phyloP scores from a whole-genome alignment of 2,888 invertebrate species.

The Meteorus cinctellus region DNA sequence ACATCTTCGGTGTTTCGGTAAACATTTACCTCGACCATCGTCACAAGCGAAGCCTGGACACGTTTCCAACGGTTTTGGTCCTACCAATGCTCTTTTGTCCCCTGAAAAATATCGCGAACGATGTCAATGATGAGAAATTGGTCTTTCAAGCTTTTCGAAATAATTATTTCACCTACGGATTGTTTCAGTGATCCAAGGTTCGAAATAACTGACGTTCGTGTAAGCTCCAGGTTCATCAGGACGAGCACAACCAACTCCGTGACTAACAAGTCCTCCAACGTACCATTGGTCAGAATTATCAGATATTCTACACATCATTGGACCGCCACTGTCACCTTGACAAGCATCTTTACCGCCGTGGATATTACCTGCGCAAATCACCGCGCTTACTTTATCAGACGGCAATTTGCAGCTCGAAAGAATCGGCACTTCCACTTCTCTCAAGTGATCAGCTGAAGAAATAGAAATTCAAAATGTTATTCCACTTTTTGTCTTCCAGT shows the following conservation, averaged over 20 bases:
- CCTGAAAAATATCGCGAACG: slow-evolving; percentile 32
- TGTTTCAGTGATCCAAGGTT: slow-evolving; percentile 83
- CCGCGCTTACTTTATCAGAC: slow-evolving; percentile 80
- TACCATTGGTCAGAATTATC: slow-evolving; percentile 82
- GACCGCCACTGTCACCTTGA: slow-evolving; percentile 90
- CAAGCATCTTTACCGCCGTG: slow-evolving; percentile 89
- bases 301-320: slow-evolving; percentile 85
- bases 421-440: slow-evolving; percentile 86
- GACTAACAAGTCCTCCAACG: slow-evolving; percentile 88
- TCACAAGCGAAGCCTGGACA: slow-evolving; percentile 86
- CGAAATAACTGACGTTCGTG: slow-evolving; percentile 83
- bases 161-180: slow-evolving; percentile 74
- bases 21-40: slow-evolving; percentile 80
- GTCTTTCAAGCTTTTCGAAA: background rate
- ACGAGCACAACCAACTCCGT: slow-evolving; percentile 89
- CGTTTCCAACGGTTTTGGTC: slow-evolving; percentile 75
- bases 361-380: slow-evolving; percentile 84
- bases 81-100: slow-evolving; percentile 10
- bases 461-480: background rate
- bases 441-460: slow-evolving; percentile 83
- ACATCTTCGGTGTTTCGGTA: slow-evolving; percentile 80
- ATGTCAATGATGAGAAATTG: background rate
- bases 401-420: slow-evolving; percentile 79
- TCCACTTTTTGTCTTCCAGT: too few relatives aligned
- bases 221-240: slow-evolving; percentile 88